A percentile compares a stretch with the other conserved stretches of the same genome.
These are phyloP conservation scores for Heterohyrax brucei DNA, from an alignment of 2,797 vertebrate genomes.

Conservation along the genomic window DNA sequence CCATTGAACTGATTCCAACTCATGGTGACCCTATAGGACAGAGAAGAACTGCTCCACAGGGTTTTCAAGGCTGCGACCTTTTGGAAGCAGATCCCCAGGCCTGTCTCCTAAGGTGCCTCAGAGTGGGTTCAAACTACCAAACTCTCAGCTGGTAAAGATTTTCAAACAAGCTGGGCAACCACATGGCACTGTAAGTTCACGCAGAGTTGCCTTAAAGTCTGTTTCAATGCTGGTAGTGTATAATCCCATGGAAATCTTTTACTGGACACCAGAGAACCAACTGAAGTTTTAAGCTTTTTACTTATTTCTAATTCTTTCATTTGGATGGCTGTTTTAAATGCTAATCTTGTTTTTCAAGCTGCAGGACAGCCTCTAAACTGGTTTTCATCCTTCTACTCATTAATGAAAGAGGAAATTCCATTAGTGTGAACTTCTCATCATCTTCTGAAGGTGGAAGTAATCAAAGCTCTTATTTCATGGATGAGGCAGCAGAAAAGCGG, in stretches of 20 bases:
- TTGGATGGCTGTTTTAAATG: background rate
- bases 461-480: background rate
- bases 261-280: slow-evolving; percentile 10
- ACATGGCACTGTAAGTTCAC: fast-evolving
- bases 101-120: background rate
- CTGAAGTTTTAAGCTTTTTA: slow-evolving; percentile 25
- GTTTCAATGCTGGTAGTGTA: background rate
- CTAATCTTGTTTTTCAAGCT: slow-evolving; percentile 34
- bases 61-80: background rate
- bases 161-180: background rate
- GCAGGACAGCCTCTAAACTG: background rate
- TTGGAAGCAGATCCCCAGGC: background rate
- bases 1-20: too few species aligned
- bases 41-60: background rate
- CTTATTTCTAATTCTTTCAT: slow-evolving; percentile 16
- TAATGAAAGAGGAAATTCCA: background rate
- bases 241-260: slow-evolving; percentile 6
- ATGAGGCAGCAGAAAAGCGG: background rate
- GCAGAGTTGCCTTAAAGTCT: too few species aligned
- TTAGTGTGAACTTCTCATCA: background rate
- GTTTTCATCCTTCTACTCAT: slow-evolving; percentile 51
- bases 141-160: background rate
- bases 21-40: background rate
- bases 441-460: background rate
- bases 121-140: background rate